phyloP scores from a whole-genome alignment of 2,797 vertebrate species.

The Halcyon chelicuti region DNA sequence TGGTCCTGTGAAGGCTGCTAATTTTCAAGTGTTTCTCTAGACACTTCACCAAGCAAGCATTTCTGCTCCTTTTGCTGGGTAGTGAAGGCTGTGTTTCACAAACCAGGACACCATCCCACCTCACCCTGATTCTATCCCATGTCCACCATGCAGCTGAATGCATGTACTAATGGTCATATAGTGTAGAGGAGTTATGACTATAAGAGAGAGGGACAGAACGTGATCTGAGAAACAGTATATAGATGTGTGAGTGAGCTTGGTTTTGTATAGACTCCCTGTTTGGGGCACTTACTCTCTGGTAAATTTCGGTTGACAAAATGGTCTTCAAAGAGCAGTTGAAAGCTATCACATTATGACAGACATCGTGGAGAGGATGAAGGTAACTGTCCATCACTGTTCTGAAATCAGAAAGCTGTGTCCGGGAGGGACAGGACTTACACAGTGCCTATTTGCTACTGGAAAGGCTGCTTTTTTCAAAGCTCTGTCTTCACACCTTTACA shows the following conservation, averaged over 20 bases:
- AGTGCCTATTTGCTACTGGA: not conserved
- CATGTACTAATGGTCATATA: not conserved
- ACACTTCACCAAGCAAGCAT: rapidly evolving
- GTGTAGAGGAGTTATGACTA: rapidly evolving
- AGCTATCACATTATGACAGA: rapidly evolving
- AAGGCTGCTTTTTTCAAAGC: not conserved
- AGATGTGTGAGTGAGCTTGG: not conserved
- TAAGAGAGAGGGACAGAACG: rapidly evolving
- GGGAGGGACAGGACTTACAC: not conserved
- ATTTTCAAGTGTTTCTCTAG: not conserved
- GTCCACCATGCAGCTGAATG: not conserved
- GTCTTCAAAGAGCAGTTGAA: not conserved
- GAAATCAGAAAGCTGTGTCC: not conserved
- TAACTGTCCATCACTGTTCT: not conserved
- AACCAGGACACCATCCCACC: not conserved
- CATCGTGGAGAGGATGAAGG: not conserved
- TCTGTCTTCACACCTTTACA: conserved; percentile 17
- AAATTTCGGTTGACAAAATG: not conserved
- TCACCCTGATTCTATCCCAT: not conserved
- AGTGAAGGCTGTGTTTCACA: not conserved
- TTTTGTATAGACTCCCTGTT: not conserved
- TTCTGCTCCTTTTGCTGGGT: not conserved
- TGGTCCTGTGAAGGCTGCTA: not conserved
- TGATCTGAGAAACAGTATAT: not conserved
- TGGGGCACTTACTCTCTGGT: not conserved